Conservation (phyloP, 1,140 invertebrate species). For the Calephelis nemesis region DNA sequence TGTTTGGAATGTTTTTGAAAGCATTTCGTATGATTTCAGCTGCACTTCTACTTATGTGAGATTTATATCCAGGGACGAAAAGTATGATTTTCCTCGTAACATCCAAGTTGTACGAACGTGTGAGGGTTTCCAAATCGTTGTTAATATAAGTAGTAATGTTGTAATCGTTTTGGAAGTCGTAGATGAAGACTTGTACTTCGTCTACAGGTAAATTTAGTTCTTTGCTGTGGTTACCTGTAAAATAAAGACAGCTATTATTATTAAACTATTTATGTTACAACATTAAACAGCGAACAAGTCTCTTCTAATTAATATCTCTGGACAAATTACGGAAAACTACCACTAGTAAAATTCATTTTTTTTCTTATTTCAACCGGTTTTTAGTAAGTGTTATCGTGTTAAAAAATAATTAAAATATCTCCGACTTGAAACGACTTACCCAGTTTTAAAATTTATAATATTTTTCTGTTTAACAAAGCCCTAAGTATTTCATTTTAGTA, state of each 20-base stretch:
- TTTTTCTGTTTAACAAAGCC: too few species aligned
- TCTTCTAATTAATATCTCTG: too few species aligned
- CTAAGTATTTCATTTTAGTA: too few species aligned
- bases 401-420: too few species aligned
- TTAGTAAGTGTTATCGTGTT: too few species aligned
- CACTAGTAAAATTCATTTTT: too few species aligned
- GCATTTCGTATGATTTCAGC: slow-evolving; percentile 56
- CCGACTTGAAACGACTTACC: too few species aligned
- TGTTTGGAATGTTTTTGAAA: slow-evolving; percentile 55
- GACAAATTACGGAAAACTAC: too few species aligned
- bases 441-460: too few species aligned
- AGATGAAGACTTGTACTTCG: slow-evolving; percentile 54
- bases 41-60: slow-evolving; percentile 53
- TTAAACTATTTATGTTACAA: neutral
- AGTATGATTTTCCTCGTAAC: slow-evolving; percentile 51
- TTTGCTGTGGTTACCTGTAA: slow-evolving; percentile 69
- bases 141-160: slow-evolving; percentile 58
- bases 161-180: slow-evolving; percentile 67
- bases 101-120: slow-evolving; percentile 52
- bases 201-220: slow-evolving; percentile 47
- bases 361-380: too few species aligned
- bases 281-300: too few species aligned
- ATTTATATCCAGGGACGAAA: slow-evolving; percentile 67
- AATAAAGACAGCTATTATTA: neutral
- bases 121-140: slow-evolving; percentile 43